A percentile compares a stretch with the other conserved stretches of the same genome.
Evolutionary conservation across 2,113 vertebrate species (phyloP).

Genomic region (Cichladusa arquata): DNA sequence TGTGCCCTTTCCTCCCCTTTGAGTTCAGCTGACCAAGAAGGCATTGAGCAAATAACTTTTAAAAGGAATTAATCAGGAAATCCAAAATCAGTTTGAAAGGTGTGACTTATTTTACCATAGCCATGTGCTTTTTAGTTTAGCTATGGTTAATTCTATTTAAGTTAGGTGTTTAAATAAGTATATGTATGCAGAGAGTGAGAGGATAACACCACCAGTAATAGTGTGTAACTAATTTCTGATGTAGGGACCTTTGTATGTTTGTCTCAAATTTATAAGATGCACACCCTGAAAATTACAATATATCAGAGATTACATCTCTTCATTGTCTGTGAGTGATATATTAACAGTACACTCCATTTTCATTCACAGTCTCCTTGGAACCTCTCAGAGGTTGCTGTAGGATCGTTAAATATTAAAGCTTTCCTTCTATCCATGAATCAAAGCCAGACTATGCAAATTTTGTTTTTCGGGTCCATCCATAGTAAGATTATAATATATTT

Average conservation of each 20-base stretch:
- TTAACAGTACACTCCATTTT: slow-evolving; percentile 41
- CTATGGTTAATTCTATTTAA: slow-evolving; percentile 39
- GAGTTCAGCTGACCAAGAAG: slow-evolving; percentile 14
- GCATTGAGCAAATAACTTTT: slow-evolving; percentile 48
- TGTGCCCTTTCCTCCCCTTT: not conserved
- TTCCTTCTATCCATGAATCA: slow-evolving; percentile 26
- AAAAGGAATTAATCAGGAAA: slow-evolving; percentile 55
- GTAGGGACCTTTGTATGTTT: not conserved
- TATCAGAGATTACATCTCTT: slow-evolving; percentile 29
- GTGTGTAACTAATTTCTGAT: slow-evolving; percentile 2
- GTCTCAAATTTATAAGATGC: not conserved
- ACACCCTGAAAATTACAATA: not conserved
- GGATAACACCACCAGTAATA: not conserved
- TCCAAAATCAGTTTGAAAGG: slow-evolving; percentile 47
- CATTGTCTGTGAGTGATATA: slow-evolving; percentile 31
- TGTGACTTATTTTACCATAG: slow-evolving; percentile 49
- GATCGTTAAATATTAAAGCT: slow-evolving; percentile 58
- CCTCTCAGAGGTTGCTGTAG: slow-evolving; percentile 33
- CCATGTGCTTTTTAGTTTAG: not conserved
- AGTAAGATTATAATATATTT: not conserved
- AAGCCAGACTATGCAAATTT: slow-evolving; percentile 50
- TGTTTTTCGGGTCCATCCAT: slow-evolving; percentile 8
- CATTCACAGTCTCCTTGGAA: slow-evolving; percentile 31
- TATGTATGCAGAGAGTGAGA: not conserved
- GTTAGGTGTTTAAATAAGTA: not conserved